Base-by-base conservation (phyloP, 2,888 invertebrate species). In the Epistrophella euchroma region DNA sequence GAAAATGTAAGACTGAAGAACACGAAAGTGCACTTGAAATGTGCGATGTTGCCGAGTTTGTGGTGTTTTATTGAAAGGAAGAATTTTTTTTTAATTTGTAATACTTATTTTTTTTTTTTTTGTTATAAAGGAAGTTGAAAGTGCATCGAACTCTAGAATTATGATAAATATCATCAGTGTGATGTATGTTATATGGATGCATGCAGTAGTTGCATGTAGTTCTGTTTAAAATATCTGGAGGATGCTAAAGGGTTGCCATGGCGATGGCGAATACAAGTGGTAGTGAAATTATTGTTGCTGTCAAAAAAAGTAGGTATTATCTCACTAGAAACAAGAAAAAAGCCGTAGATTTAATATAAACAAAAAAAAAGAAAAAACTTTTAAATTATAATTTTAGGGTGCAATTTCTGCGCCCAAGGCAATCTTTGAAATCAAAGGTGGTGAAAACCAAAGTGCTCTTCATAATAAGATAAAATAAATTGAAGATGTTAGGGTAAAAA, bases 11-110 rank as follows among this genome's bases (percentile, higher is more conserved):
- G 4, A 19, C 1, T 47, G 75, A 68, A 45, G 75, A 52, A 74
- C 17, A 60, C 22, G 64, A 43, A 73, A 85, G 81, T 85, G 85
- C 85, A 81, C 81, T 85, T 81, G 76, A 81, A 76, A 85, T 81
- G 81, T 85, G 85, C 85, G 72, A 85, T 81, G 81, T 85, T 85
- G 73, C 81, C 62, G 73, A 73, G 80, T 85, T 85, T 85, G 76
- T 55, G 68, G 76, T 84, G 76, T 85, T 76, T 22, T 68, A 40
- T 60, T 68, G 62, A 80, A 80, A 81, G 58, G 50, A 76, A 43
- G 47, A 66, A 28, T 37, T 40, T 28, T 37, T 37, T 9, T 35
- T 35, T 35, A 66, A 50, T 64, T 11, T 22, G 37, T 22, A 37
- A 37, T 13, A 73, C 19, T 35, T 58, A 37, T n/a, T 56, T 35